phyloP scores from a whole-genome alignment of 2,113 vertebrate species.

The Pachypanchax playfairii region DNA sequence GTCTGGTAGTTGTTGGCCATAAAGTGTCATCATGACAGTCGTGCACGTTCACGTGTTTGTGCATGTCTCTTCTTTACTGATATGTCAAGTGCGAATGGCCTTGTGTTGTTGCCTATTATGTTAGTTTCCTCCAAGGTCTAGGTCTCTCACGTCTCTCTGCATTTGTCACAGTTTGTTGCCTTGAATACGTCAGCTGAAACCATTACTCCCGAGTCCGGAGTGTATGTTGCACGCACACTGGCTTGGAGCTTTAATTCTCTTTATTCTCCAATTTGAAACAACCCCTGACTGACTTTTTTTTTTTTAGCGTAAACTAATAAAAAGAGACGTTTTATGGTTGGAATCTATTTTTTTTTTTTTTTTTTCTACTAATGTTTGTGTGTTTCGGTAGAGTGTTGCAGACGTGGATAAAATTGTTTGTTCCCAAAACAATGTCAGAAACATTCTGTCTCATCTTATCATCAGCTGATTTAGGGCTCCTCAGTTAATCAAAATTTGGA shows the following conservation, averaged over 20 bases:
- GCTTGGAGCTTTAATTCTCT: conserved; percentile 16
- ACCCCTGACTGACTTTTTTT: no score
- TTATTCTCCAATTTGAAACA: conserved; percentile 2
- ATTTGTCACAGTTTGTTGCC: conserved; percentile 63
- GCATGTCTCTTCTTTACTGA: conserved; percentile 4
- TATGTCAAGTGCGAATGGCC: conserved; percentile 30
- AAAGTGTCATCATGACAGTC: background rate
- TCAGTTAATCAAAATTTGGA: no score
- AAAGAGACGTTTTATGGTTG: no score
- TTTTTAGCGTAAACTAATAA: no score
- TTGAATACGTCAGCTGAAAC: conserved; percentile 29
- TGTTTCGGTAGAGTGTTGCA: no score
- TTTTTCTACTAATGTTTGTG: no score
- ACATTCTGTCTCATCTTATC: no score
- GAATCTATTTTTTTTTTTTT: no score
- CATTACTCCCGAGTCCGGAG: conserved; percentile 26
- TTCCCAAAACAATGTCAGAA: no score
- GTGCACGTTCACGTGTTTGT: background rate
- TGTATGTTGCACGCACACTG: conserved; percentile 4
- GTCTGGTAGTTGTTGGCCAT: conserved; percentile 1
- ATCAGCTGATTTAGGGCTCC: no score
- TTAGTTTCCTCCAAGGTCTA: conserved; percentile 29
- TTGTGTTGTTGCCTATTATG: conserved; percentile 20
- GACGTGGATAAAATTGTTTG: no score
- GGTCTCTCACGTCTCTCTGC: conserved; percentile 53